Base-by-base conservation (phyloP, 2,113 vertebrate genomes). In the Syngnathoides biaculeatus region DNA sequence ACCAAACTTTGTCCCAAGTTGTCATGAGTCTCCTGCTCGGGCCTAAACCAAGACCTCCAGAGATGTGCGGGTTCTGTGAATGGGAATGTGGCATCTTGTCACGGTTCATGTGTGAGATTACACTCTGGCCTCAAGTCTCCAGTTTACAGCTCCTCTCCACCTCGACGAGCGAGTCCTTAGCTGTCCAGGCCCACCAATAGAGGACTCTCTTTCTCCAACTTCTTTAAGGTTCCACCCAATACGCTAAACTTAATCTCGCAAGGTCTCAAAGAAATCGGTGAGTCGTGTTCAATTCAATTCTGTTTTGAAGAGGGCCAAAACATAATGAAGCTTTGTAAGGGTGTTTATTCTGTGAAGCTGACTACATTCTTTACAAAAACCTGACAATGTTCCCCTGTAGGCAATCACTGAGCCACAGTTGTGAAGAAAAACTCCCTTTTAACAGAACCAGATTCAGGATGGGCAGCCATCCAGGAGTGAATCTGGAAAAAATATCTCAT, bases 41-140 rank as follows among this genome's bases (percentile, higher is more conserved):
- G 53, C 73, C 79, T 2, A 2, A 69, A 77, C 84, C 88, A 57
- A 77, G 48, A 68, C 81, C 79, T 65, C 81, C 77, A 40, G 71
- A 8, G 52, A 74, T 67, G 72, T 11, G 30, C 42, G n/a, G 27
- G 22, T 65, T 58, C 63, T 64, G 57, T 30, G 15, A 40, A 59
- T 67, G 64, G 81, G 30, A 74, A 62, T 6, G 64, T 26, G 45
- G 60, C 39, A 55, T 78, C 58, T 17, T 57, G 68, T 79, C 70
- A 72, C 45, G 13, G 0, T 66, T 69, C 71, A 74, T 69, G 35
- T 80, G 47, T 52, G 2, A 61, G 62, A 68, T 61, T 40, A 27
- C 38, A 67, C 66, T 22, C 59, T 65, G 68, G 56, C 38, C 55
- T 65, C 13, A 65, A 69, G 72, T 72, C 73, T 70, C 43, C 38